Base-by-base conservation (phyloP, 2,113 vertebrate genomes). In the Anarrhichthys ocellatus region DNA sequence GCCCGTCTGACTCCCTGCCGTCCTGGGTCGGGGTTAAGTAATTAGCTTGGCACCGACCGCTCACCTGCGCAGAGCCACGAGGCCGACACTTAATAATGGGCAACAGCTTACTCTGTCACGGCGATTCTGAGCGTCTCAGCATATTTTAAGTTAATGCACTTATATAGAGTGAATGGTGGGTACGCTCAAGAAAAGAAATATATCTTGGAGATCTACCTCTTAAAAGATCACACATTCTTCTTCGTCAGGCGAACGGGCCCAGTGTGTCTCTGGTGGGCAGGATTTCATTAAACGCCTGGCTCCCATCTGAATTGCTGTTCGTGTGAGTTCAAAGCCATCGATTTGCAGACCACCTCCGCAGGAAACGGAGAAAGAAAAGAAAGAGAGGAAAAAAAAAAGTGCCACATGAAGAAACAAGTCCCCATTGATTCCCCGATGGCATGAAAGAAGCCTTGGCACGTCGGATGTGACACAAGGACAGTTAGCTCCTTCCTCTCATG, bases 331-430 rank as follows among this genome's bases (percentile, higher is more conserved):
- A 93, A 85, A 90, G 87, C 48, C 80, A 92, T 85, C 42, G 78
- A 90, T 92, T 92, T 91, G 74, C 90, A 93, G 88, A 87, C 80
- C 68, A 66, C 78, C 89, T 87, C 85, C 77, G 44, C 78, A 78
- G 71, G 87, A 87, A 75, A 87, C 3, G 52, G 48, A 84, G 74
- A 73, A 72, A 69, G 63, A 44, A 71, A 76, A 83, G 75, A 79
- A 88, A 61, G 40, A 42, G 9, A 48, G 0, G 36, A 27, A 27
- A 27, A 27, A 27, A 83, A 84, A 81, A 91, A 73, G 64, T 78
- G 70, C 69, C 83, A 88, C 82, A 76, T 76, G 76, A 84, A 78
- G 76, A 85, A 89, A 76, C 86, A 79, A 88, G 82, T 83, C 67
- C 65, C 58, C 68, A 80, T 80, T 87, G 85, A 89, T 87, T 88